phyloP scores from a whole-genome alignment of 2,797 vertebrate genomes.

The Ceryle rudis region DNA sequence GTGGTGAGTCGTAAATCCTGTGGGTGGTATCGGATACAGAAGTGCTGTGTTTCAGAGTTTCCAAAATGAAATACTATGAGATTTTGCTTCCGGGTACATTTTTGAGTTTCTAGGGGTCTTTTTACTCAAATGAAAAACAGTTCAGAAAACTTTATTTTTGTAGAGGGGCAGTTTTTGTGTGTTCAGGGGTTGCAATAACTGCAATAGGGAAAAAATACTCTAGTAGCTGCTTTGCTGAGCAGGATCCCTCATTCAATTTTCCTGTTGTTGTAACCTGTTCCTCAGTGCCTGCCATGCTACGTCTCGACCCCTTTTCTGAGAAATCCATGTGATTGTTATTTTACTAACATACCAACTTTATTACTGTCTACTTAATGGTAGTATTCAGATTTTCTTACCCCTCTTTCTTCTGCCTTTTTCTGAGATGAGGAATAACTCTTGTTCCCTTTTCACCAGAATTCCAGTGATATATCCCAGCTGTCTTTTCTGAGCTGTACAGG shows the following conservation, averaged over 20 bases:
- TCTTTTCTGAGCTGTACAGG: not conserved
- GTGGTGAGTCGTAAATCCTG: not conserved
- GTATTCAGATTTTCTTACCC: not conserved
- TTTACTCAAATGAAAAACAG: not conserved
- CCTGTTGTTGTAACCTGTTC: not conserved
- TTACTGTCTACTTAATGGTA: not conserved
- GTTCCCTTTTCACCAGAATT: not conserved
- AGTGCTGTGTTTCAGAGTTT: not conserved
- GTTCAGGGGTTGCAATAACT: not conserved
- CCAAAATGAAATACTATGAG: not conserved
- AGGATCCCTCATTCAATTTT: not conserved
- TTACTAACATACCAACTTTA: not conserved
- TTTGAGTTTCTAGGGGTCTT: not conserved
- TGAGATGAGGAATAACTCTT: not conserved
- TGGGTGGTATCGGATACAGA: not conserved
- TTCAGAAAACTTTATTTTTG: not conserved
- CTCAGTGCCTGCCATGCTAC: accelerated
- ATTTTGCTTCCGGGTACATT: not conserved
- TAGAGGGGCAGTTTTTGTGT: not conserved
- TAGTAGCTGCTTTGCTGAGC: not conserved
- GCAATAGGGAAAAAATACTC: not conserved
- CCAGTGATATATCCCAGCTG: not conserved
- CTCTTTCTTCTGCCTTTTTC: not conserved
- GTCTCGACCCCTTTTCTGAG: not conserved
- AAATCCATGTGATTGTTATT: not conserved